Percentiles rank a stretch among this genome's conserved stretches.
Evolutionary conservation across 2,888 invertebrate genomes (phyloP).

Genomic region (Alcis repandata): DNA sequence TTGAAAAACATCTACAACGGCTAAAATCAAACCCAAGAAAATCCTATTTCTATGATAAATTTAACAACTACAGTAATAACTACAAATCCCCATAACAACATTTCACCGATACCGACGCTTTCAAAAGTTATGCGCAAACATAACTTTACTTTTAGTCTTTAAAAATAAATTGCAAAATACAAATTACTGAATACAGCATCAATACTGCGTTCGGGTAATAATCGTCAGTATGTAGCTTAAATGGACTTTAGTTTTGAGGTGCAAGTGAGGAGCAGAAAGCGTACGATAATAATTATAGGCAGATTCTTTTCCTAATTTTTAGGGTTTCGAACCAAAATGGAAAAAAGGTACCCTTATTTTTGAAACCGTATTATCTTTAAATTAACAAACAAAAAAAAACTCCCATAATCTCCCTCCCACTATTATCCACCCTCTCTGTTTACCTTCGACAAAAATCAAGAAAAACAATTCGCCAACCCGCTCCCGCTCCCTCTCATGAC

Average conservation of each 20-base stretch:
- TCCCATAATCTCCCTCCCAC: too few relatives aligned
- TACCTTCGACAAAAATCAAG: neutral
- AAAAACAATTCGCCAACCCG: neutral
- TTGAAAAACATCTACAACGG: neutral
- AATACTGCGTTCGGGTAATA: slow-evolving; percentile 78
- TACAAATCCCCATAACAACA: slow-evolving; percentile 38
- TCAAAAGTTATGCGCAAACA: slow-evolving; percentile 47
- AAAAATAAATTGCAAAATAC: slow-evolving; percentile 72
- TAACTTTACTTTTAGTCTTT: slow-evolving; percentile 60
- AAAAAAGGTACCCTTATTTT: too few relatives aligned
- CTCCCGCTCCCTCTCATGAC: slow-evolving; percentile 48
- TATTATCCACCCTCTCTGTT: too few relatives aligned
- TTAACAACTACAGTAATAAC: slow-evolving; percentile 18
- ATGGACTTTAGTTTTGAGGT: slow-evolving; percentile 61
- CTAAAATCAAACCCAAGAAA: slow-evolving; percentile 3
- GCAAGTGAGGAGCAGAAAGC: slow-evolving; percentile 46
- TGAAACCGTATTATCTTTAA: too few relatives aligned
- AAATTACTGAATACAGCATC: slow-evolving; percentile 79
- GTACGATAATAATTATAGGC: too few relatives aligned
- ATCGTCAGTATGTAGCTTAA: slow-evolving; percentile 81
- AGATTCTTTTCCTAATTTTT: too few relatives aligned
- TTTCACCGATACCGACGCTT: slow-evolving; percentile 41
- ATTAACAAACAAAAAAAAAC: too few relatives aligned
- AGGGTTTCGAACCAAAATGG: too few relatives aligned
- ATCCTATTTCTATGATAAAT: slow-evolving; percentile 8